These are phyloP conservation scores for Alcedo quadribrachys DNA, from an alignment of 2,797 vertebrate species.

Conservation along the genomic window DNA sequence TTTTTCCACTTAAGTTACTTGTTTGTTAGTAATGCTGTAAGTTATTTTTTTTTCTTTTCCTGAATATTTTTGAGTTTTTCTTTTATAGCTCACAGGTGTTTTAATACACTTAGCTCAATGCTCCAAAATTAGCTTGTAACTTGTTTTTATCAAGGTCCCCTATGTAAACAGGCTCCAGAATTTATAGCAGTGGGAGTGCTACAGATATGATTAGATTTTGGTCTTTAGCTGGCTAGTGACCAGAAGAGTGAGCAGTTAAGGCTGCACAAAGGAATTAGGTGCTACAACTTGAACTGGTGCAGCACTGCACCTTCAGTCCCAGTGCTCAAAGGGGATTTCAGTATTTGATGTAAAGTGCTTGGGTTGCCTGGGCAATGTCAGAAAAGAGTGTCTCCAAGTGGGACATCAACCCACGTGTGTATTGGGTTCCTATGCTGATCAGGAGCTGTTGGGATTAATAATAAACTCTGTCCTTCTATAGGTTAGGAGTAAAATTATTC, in stretches of 20 bases:
- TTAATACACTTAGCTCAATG: constrained; percentile 31
- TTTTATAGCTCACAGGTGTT: constrained; percentile 40
- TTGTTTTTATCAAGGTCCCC: constrained; percentile 52
- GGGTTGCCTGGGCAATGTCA: neutral
- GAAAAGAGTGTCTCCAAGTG: neutral
- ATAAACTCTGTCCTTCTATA: neutral
- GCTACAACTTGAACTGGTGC: neutral
- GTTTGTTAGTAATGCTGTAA: neutral
- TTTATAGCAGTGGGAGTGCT: neutral
- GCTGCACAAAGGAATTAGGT: neutral
- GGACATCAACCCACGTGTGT: neutral
- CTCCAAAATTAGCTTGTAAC: constrained; percentile 62
- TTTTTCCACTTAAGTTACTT: neutral
- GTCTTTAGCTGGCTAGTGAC: neutral
- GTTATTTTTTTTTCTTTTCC: constrained; percentile 21
- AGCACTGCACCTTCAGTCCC: neutral
- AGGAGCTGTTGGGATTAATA: neutral
- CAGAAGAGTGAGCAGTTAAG: neutral
- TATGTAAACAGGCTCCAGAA: constrained; percentile 9
- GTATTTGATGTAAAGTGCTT: neutral
- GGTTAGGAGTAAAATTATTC: neutral
- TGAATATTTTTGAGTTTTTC: constrained; percentile 46
- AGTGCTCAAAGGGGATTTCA: neutral
- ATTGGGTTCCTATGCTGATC: neutral
- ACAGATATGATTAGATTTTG: neutral